Conservation (phyloP, 2,888 invertebrate genomes). For the Platycheirus rosarum region DNA sequence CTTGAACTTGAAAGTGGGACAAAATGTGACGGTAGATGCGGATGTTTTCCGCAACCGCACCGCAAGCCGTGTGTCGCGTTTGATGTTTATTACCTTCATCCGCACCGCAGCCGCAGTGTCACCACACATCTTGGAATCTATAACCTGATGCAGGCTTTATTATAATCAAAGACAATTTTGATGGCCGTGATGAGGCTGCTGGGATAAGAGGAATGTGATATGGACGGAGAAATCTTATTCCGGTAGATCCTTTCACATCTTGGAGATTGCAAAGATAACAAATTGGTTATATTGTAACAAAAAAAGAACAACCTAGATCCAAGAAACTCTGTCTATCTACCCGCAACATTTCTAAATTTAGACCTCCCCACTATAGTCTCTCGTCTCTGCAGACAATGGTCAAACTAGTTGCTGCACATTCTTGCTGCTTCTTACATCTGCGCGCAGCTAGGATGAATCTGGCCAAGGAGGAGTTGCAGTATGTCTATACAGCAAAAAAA, state of each 20-base stretch:
- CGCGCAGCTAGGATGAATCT: slow-evolving; percentile 28
- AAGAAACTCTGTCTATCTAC: slow-evolving; percentile 13
- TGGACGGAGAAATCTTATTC: slow-evolving; percentile 51
- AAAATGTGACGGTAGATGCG: slow-evolving; percentile 40
- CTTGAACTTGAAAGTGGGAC: slow-evolving; percentile 70
- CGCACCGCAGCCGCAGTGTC: neutral
- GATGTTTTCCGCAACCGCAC: slow-evolving; percentile 58
- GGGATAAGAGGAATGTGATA: slow-evolving; percentile 24
- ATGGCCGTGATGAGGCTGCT: neutral
- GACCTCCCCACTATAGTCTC: slow-evolving; percentile 32
- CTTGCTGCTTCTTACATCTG: slow-evolving; percentile 30
- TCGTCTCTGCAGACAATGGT: slow-evolving; percentile 58
- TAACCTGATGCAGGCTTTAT: slow-evolving; percentile 18
- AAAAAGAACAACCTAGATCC: slow-evolving; percentile 30
- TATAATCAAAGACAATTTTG: neutral
- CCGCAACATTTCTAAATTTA: slow-evolving; percentile 63
- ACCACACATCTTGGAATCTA: neutral
- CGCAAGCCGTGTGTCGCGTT: slow-evolving; percentile 55
- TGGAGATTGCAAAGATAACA: slow-evolving; percentile 15
- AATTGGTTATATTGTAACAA: slow-evolving; percentile 14
- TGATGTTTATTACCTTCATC: slow-evolving; percentile 51
- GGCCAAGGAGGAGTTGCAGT: neutral
- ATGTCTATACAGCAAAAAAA: neutral
- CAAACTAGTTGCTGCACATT: slow-evolving; percentile 61
- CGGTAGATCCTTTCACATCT: slow-evolving; percentile 56